These are phyloP conservation scores for Epizoanthus rinbou DNA, from an alignment of 92 coral and sea anemone genomes.

Conservation along the genomic window DNA sequence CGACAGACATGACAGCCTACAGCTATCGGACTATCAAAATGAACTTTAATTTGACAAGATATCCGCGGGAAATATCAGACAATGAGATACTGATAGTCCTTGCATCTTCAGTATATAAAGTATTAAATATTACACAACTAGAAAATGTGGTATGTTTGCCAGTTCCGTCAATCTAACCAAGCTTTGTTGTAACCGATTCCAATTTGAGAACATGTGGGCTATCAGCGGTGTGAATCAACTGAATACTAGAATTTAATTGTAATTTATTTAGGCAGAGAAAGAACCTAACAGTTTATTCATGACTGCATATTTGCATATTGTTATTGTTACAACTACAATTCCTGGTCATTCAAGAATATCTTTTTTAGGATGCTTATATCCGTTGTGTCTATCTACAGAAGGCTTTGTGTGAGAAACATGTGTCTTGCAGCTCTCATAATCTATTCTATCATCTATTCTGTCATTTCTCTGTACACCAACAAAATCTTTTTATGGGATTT, in stretches of 20 bases:
- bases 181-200: not conserved
- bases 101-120: not conserved
- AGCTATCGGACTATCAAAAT: not conserved
- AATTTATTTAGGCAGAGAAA: not conserved
- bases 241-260: not conserved
- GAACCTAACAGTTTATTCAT: conserved; percentile 1
- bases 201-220: not conserved
- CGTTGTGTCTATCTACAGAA: not conserved
- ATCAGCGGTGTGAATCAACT: not conserved
- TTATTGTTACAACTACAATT: not conserved
- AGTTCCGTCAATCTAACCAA: conserved; percentile 1
- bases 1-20: conserved; percentile 21
- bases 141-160: not conserved
- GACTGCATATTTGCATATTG: not conserved
- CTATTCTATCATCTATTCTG: no score
- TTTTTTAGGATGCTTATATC: not conserved
- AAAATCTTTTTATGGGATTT: no score
- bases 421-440: not conserved
- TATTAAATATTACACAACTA: not conserved
- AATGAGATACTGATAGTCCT: not conserved
- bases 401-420: not conserved
- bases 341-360: not conserved
- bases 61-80: not conserved
- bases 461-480: no score
- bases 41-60: conserved; percentile 10